Base-by-base conservation (phyloP, 2,888 invertebrate genomes). In the Sisyra terminalis region DNA sequence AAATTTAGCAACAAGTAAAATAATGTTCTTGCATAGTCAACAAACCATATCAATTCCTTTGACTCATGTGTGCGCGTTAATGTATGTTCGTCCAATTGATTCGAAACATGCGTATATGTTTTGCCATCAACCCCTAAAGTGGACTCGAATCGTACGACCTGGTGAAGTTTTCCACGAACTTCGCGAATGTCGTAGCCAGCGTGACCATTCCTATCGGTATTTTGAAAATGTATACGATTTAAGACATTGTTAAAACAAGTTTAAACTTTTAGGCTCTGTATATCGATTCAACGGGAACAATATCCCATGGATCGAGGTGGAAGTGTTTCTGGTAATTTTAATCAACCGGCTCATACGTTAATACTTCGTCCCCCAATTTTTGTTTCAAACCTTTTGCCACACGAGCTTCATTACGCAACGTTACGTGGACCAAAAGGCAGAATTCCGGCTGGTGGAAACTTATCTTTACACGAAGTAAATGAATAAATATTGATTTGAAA, bases 301-400 rank as follows among this genome's bases (percentile, higher is more conserved):
- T 92, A 82, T 63, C 89, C 90, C 0, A 56, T 66, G 10, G 81
- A 83, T 49, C 56, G 64, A 30, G 73, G 73, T 7, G 53, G 60
- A 13, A 56, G 59, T 29, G 40, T 50, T 7, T 44, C 53, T 44
- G 46, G 54, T 46, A 42, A 55, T 47, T 45, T 50, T 53, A 49
- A 52, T 39, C 73, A 88, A 47, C 88, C 93, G 4, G 94, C 87
- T 0, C 96, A 97, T 61, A 78, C 81, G 11, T 78, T 97, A 46
- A 75, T 78, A 2, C 65, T 98, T 37, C 66, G 87, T 50, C 85
- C 94, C 17, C 88, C 90, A 1, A 67, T 97, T 13, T 71, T 82
- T 11, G 58, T 96, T 3, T 77, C 80, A 48, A 97, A 96, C 69
- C 70, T 96, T 46, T 70, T 97, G 41, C 96, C 96, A 0, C 71